Percentiles rank a stretch among this genome's conserved stretches.
These are phyloP conservation scores for Amblyopsis hoosieri DNA, from an alignment of 2,797 vertebrate species.

Conservation along the genomic window DNA sequence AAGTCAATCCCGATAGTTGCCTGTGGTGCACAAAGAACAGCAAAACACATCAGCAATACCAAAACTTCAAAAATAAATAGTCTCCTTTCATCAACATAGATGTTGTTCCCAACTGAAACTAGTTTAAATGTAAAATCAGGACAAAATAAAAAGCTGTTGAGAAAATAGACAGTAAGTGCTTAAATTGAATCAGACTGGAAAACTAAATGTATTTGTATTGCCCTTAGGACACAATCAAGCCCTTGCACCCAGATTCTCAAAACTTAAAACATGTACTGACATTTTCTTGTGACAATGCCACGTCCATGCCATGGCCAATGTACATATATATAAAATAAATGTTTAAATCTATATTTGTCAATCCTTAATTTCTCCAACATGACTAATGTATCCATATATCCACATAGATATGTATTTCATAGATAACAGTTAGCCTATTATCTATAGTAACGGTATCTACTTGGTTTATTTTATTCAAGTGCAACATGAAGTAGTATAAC, in stretches of 20 bases:
- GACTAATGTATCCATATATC: too few relatives aligned
- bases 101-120: slow-evolving; percentile 7
- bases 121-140: slow-evolving; percentile 15
- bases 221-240: slow-evolving; percentile 23
- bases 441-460: background rate
- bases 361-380: too few relatives aligned
- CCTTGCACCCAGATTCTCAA: slow-evolving; percentile 5
- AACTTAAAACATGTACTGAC: background rate
- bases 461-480: background rate
- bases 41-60: slow-evolving; percentile 22
- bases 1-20: slow-evolving; percentile 93
- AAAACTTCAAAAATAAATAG: slow-evolving; percentile 11
- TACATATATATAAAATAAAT: background rate
- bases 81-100: slow-evolving; percentile 20
- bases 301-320: background rate
- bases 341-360: too few relatives aligned
- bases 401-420: background rate
- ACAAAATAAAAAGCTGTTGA: slow-evolving; percentile 33
- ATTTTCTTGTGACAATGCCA: slow-evolving; percentile 4
- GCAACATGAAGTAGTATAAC: too few relatives aligned
- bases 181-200: slow-evolving; percentile 41
- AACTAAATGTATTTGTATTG: slow-evolving; percentile 33
- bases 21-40: slow-evolving; percentile 65
- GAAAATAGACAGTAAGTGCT: slow-evolving; percentile 14
- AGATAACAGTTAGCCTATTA: background rate